phyloP scores from a whole-genome alignment of 2,888 invertebrate genomes.

The Macaria notata region DNA sequence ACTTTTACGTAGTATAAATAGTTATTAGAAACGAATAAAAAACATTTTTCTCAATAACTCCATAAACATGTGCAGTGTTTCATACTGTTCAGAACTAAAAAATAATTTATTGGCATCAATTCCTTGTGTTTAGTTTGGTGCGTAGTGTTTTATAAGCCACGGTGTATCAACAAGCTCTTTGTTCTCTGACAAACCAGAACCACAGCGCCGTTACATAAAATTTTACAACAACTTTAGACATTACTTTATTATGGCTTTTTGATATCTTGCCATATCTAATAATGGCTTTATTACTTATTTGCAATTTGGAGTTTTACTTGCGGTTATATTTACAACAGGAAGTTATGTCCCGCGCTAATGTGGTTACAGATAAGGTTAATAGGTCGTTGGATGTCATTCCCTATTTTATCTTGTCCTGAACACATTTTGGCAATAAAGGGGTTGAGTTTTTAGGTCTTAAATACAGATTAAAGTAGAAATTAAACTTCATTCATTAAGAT shows the following conservation, averaged over 20 bases:
- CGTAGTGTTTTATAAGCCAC: too few species aligned
- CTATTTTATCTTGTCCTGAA: conserved; percentile 14
- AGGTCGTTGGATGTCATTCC: conserved; percentile 16
- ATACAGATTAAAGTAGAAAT: not conserved
- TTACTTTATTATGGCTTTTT: conserved; percentile 71
- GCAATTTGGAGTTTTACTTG: conserved; percentile 59
- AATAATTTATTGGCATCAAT: too few species aligned
- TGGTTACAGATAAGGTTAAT: conserved; percentile 33
- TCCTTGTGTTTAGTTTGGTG: too few species aligned
- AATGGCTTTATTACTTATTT: conserved; percentile 70
- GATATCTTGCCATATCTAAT: conserved; percentile 71
- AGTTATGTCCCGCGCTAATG: conserved; percentile 29
- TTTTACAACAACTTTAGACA: conserved; percentile 76
- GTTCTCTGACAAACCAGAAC: conserved; percentile 40
- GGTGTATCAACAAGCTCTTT: too few species aligned
- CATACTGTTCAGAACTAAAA: too few species aligned
- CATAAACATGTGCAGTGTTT: too few species aligned
- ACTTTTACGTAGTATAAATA: too few species aligned
- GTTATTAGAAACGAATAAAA: too few species aligned
- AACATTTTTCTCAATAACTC: too few species aligned
- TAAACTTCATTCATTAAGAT: not conserved
- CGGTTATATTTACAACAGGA: conserved; percentile 42
- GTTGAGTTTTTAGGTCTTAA: conserved; percentile 10
- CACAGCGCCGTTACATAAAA: conserved; percentile 73
- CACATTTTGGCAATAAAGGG: conserved; percentile 10